phyloP scores from a whole-genome alignment of 2,113 vertebrate genomes.

The Hyla sarda region DNA sequence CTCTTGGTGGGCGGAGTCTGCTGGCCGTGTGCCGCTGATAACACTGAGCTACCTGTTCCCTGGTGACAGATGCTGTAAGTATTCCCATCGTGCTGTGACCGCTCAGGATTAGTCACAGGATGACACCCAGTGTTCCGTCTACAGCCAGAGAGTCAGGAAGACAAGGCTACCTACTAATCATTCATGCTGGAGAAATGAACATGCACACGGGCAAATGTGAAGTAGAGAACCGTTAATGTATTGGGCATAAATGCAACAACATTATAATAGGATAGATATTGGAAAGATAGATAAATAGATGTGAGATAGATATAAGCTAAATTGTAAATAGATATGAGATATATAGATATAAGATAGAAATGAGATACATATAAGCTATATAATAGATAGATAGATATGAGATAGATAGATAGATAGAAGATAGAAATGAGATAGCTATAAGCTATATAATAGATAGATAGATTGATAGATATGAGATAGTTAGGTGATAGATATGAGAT shows the following conservation, averaged over 20 bases:
- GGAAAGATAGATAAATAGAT: neutral
- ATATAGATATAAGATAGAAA: no score
- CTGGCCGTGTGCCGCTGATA: conserved; percentile 44
- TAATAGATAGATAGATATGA: no score
- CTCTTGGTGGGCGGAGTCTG: conserved; percentile 52
- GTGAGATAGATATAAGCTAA: no score
- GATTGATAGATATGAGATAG: no score
- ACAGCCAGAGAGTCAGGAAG: neutral
- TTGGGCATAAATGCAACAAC: neutral
- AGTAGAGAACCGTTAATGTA: neutral
- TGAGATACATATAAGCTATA: no score
- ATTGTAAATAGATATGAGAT: no score
- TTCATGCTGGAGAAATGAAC: no score
- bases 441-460: no score
- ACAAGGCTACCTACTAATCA: no score
- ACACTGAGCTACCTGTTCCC: conserved; percentile 55
- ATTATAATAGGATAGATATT: neutral
- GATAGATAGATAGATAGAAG: no score
- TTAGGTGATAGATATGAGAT: no score
- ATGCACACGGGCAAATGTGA: neutral
- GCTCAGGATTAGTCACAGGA: neutral
- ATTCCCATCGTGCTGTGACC: conserved; percentile 21
- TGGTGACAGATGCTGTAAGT: conserved; percentile 61
- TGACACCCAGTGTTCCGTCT: conserved; percentile 30
- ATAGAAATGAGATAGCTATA: no score